These are phyloP conservation scores for Thunnus thynnus DNA, from an alignment of 2,113 vertebrate genomes.

Conservation along the genomic window DNA sequence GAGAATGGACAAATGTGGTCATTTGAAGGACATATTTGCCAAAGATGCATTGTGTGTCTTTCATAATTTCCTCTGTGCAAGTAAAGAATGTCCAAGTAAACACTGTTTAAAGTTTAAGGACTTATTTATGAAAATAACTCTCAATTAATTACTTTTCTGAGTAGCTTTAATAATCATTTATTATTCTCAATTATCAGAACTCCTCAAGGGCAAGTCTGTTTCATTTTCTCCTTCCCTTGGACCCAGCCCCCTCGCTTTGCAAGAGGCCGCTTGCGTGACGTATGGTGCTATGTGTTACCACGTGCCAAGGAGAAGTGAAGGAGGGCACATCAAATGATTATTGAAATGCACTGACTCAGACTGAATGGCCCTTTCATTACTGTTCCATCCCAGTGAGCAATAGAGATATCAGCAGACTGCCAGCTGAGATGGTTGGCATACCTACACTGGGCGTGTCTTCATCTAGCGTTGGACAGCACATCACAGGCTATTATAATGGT, in stretches of 20 bases:
- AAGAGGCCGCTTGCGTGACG: neutral
- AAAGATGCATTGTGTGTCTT: neutral
- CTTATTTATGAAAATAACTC: neutral
- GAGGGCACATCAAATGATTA: slow-evolving; percentile 14
- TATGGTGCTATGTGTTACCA: neutral
- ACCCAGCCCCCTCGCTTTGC: neutral
- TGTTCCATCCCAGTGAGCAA: neutral
- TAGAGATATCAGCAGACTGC: neutral
- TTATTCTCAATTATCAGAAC: slow-evolving; percentile 8
- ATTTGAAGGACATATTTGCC: neutral
- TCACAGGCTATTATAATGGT: neutral
- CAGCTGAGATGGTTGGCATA: slow-evolving; percentile 4
- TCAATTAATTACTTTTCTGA: too few relatives aligned
- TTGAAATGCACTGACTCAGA: slow-evolving; percentile 17
- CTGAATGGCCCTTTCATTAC: slow-evolving; percentile 27
- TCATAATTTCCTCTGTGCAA: neutral
- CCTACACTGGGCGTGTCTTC: too few relatives aligned
- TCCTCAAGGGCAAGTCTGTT: neutral
- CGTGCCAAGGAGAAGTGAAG: slow-evolving; percentile 8
- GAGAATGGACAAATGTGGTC: neutral
- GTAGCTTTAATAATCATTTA: neutral
- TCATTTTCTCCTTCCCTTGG: slow-evolving; percentile 9
- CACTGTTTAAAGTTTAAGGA: neutral
- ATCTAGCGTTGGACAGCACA: slow-evolving; percentile 5
- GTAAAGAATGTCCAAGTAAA: neutral